Evolutionary conservation across 2,113 vertebrate species (phyloP).

Genomic region (Pituophis catenifer): DNA sequence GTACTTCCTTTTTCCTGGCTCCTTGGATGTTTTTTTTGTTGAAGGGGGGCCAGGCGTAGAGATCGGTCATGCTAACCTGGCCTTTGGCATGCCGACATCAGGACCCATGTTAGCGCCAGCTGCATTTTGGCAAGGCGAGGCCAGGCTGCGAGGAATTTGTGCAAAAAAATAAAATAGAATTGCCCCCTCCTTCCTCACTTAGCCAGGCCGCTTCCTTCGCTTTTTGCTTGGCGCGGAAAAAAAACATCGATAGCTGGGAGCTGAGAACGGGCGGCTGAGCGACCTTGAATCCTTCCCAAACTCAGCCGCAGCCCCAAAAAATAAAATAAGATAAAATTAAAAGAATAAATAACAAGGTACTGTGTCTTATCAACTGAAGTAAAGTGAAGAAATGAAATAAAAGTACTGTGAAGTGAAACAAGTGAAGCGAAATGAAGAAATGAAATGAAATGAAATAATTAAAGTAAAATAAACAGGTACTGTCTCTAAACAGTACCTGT

Average conservation of each 20-base stretch:
- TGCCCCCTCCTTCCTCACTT: background rate
- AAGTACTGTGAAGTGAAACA: background rate
- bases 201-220: background rate
- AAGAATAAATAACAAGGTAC: background rate
- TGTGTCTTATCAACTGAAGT: background rate
- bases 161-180: background rate
- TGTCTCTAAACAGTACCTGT: too few relatives aligned
- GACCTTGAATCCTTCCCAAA: background rate
- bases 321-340: background rate
- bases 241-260: background rate
- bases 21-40: background rate
- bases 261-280: too few relatives aligned
- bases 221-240: background rate
- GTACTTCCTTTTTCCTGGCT: background rate
- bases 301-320: background rate
- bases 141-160: background rate
- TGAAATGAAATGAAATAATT: too few relatives aligned
- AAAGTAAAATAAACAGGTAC: too few relatives aligned
- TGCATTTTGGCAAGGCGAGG: background rate
- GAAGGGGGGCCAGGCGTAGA: background rate
- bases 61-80: background rate
- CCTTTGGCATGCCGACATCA: accelerated
- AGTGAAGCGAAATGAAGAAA: too few relatives aligned
- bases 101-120: background rate
- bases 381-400: background rate